These are phyloP conservation scores for Tympanuchus pallidicinctus DNA, from an alignment of 2,113 vertebrate species.

Conservation along the genomic window DNA sequence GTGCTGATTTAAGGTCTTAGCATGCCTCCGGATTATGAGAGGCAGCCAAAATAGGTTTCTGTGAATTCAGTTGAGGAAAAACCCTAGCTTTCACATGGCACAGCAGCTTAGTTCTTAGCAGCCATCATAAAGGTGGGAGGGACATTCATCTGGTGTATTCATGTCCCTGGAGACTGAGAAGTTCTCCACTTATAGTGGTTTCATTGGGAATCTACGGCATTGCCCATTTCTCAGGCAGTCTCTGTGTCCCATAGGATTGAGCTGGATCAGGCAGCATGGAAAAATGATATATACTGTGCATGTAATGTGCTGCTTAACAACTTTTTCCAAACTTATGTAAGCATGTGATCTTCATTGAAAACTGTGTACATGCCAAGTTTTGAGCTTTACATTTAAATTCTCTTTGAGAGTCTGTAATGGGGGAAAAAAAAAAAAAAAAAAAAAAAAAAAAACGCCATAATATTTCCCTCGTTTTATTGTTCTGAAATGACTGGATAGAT, in stretches of 20 bases:
- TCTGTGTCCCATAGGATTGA: constrained; percentile 31
- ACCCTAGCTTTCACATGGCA: neutral
- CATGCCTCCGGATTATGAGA: neutral
- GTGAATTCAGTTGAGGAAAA: neutral
- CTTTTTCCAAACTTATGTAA: constrained; percentile 50
- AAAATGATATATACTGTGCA: constrained; percentile 51
- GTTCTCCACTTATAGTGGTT: neutral
- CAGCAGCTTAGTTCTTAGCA: neutral
- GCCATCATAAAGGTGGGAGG: neutral
- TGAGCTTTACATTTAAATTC: constrained; percentile 31
- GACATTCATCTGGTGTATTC: neutral
- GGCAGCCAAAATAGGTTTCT: neutral
- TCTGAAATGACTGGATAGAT: neutral
- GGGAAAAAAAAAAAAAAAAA: neutral
- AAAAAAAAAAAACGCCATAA: neutral
- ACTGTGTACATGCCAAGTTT: constrained; percentile 24
- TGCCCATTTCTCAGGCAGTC: constrained; percentile 55
- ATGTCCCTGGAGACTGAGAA: neutral
- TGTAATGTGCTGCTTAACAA: constrained; percentile 32
- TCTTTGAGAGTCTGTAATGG: neutral
- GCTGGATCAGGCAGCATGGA: constrained; percentile 46
- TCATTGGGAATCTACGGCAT: constrained; percentile 23
- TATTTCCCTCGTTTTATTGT: neutral
- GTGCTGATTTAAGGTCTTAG: accelerated
- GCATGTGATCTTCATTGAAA: constrained; percentile 63